phyloP scores from a whole-genome alignment of 1,140 invertebrate species.

The Lepidostoma basale region DNA sequence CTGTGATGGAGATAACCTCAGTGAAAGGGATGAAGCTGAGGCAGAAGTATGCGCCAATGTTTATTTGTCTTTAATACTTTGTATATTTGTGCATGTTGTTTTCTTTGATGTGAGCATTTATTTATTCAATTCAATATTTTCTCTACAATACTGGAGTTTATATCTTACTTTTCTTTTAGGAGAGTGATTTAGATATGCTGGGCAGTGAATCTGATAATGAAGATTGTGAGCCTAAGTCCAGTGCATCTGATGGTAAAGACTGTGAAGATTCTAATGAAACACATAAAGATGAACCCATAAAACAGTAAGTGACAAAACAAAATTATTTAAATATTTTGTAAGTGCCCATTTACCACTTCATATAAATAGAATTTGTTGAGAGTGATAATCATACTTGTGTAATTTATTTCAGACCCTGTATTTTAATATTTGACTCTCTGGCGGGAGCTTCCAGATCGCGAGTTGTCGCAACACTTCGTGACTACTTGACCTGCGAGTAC shows the following conservation, averaged over 20 bases:
- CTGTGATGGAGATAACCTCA: constrained; percentile 70
- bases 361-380: background rate
- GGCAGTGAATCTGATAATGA: constrained; percentile 67
- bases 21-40: constrained; percentile 82
- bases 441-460: constrained; percentile 77
- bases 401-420: constrained; percentile 74
- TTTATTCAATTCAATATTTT: background rate
- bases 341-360: too few relatives aligned
- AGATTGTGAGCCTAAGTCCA: constrained; percentile 59
- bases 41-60: constrained; percentile 69
- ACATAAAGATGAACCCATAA: constrained; percentile 58
- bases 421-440: constrained; percentile 94
- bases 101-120: background rate
- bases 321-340: background rate
- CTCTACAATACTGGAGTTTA: background rate
- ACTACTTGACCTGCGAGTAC: constrained; percentile 91
- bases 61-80: too few relatives aligned
- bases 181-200: constrained; percentile 60
- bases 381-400: background rate
- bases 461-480: constrained; percentile 85
- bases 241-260: constrained; percentile 51
- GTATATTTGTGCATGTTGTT: background rate
- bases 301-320: constrained; percentile 61
- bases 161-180: constrained; percentile 47
- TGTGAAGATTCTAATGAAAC: constrained; percentile 46